phyloP scores from a whole-genome alignment of 2,888 invertebrate species.

The Agrotis clavis region DNA sequence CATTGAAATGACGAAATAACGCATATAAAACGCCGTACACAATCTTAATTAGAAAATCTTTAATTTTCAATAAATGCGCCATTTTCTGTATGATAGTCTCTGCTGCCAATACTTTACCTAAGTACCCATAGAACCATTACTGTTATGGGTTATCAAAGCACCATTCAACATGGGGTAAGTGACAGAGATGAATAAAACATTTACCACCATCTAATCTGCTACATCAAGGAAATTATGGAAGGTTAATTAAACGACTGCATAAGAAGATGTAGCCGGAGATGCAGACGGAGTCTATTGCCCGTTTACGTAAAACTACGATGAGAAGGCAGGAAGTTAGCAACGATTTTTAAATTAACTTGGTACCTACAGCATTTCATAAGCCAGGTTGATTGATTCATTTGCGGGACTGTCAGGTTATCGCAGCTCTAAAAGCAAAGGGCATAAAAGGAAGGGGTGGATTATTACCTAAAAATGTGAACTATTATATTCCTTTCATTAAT shows the following conservation, averaged over 20 bases:
- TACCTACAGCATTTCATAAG: neutral
- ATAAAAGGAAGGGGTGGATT: too few species aligned
- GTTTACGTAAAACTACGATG: slow-evolving; percentile 32
- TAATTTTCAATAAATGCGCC: neutral
- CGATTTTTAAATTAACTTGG: slow-evolving; percentile 32
- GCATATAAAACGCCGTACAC: too few species aligned
- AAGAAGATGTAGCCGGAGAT: slow-evolving; percentile 35
- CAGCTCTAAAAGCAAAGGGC: too few species aligned
- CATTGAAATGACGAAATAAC: too few species aligned
- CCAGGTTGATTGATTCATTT: neutral
- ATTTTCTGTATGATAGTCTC: neutral
- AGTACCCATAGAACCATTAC: neutral
- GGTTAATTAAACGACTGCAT: slow-evolving; percentile 13
- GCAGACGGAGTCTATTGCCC: slow-evolving; percentile 32
- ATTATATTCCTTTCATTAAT: too few species aligned
- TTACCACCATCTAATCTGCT: neutral
- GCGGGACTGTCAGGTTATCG: too few species aligned
- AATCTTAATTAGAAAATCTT: neutral
- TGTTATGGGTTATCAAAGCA: neutral
- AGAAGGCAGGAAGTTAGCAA: slow-evolving; percentile 1
- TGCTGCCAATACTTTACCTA: too few species aligned
- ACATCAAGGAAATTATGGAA: slow-evolving; percentile 9
- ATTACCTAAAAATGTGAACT: too few species aligned
- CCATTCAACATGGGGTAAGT: neutral
- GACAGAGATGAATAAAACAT: slow-evolving; percentile 23